These are phyloP conservation scores for Hirtodrosophila duncani DNA, from an alignment of 2,888 invertebrate genomes.

Conservation along the genomic window DNA sequence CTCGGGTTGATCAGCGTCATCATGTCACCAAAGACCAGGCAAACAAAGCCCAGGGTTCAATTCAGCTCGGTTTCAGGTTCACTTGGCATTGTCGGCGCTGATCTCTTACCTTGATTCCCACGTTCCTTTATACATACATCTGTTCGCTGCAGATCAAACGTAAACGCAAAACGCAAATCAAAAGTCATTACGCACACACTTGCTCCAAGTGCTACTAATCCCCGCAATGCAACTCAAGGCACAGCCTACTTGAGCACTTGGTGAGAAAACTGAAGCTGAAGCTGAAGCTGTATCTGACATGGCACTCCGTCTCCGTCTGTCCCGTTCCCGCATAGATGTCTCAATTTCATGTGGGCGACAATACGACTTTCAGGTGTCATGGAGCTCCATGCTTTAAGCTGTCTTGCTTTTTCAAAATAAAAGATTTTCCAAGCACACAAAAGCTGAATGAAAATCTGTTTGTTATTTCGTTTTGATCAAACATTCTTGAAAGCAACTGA, in stretches of 20 bases:
- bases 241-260: slow-evolving; percentile 41
- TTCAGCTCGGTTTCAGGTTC: slow-evolving; percentile 4
- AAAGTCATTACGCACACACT: slow-evolving; percentile 68
- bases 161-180: slow-evolving; percentile 60
- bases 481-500: slow-evolving; percentile 38
- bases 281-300: slow-evolving; percentile 8
- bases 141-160: slow-evolving; percentile 13
- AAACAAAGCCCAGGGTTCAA: slow-evolving; percentile 5
- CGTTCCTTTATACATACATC: too few relatives aligned
- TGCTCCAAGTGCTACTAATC: slow-evolving; percentile 62
- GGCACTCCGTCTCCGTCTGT: slow-evolving; percentile 5
- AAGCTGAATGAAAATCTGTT: slow-evolving; percentile 57
- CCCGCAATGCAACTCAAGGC: slow-evolving; percentile 50
- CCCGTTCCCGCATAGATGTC: slow-evolving; percentile 35
- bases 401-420: slow-evolving; percentile 10
- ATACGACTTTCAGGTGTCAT: slow-evolving; percentile 61
- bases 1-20: too few relatives aligned
- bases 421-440: slow-evolving; percentile 1
- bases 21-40: slow-evolving; percentile 6
- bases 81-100: too few relatives aligned
- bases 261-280: slow-evolving; percentile 40
- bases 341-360: slow-evolving; percentile 65
- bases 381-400: slow-evolving; percentile 37
- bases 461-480: slow-evolving; percentile 40
- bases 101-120: slow-evolving; percentile 35